Conservation (phyloP, 2,797 vertebrate species). For the Galaxias olidus region DNA sequence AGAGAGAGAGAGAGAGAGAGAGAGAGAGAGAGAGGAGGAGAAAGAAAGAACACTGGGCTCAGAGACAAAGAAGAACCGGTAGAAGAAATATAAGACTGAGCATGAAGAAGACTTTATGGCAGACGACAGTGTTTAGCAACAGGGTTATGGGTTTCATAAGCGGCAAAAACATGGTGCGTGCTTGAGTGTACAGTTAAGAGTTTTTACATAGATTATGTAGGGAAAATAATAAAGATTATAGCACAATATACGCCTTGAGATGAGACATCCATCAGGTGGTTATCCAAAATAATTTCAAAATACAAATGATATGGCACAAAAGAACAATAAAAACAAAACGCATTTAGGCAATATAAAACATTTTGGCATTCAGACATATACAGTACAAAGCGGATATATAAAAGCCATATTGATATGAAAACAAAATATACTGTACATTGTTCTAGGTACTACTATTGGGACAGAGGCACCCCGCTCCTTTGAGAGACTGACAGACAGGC, state of each 20-base stretch:
- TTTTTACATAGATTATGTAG: neutral
- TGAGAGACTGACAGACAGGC: no score
- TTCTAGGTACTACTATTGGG: constrained; percentile 8
- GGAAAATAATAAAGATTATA: neutral
- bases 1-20: neutral
- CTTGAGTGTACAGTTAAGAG: no score
- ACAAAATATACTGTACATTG: constrained; percentile 18
- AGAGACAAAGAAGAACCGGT: neutral
- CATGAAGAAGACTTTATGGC: no score
- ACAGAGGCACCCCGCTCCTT: constrained; percentile 33
- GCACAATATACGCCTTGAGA: neutral
- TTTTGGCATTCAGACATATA: constrained; percentile 34
- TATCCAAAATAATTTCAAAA: neutral
- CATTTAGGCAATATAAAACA: constrained; percentile 9
- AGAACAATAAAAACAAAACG: neutral
- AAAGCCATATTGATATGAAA: constrained; percentile 30
- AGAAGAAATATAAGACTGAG: no score
- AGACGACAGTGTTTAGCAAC: no score
- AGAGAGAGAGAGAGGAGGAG: neutral
- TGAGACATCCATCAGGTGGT: neutral
- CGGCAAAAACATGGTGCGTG: no score
- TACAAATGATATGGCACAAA: neutral
- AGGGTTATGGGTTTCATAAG: no score
- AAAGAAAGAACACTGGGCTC: constrained; percentile 21
- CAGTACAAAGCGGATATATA: constrained; percentile 26